Conservation (phyloP, 2,113 vertebrate genomes). For the Steatornis caripensis region DNA sequence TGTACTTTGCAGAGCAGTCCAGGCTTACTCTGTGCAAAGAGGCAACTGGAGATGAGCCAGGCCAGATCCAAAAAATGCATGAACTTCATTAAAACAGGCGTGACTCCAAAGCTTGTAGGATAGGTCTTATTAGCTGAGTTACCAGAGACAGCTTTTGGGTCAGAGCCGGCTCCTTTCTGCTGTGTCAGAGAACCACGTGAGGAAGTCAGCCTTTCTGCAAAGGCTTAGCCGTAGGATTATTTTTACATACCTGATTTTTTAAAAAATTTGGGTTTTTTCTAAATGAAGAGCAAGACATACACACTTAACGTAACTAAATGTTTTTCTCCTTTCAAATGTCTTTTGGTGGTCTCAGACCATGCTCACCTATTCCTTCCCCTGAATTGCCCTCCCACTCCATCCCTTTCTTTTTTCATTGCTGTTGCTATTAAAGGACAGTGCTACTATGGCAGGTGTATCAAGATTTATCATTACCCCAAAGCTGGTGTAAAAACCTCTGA, state of each 20-base stretch:
- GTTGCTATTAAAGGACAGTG: neutral
- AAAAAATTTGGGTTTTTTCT: neutral
- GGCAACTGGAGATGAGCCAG: neutral
- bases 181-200: neutral
- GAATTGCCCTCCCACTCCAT: neutral
- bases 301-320: neutral
- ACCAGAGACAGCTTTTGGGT: neutral
- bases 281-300: neutral
- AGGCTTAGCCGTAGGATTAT: neutral
- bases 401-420: neutral
- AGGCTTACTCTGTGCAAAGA: neutral
- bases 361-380: neutral
- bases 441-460: neutral
- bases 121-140: neutral
- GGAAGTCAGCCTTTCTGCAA: neutral
- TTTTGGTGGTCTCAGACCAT: neutral
- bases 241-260: neutral
- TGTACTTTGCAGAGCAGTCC: neutral
- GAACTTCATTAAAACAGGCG: neutral
- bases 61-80: neutral
- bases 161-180: neutral
- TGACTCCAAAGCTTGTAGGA: neutral
- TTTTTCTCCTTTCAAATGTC: neutral
- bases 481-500: neutral
- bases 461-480: neutral